Evolutionary conservation across 2,113 vertebrate species (phyloP).

Genomic region (Calypte anna): DNA sequence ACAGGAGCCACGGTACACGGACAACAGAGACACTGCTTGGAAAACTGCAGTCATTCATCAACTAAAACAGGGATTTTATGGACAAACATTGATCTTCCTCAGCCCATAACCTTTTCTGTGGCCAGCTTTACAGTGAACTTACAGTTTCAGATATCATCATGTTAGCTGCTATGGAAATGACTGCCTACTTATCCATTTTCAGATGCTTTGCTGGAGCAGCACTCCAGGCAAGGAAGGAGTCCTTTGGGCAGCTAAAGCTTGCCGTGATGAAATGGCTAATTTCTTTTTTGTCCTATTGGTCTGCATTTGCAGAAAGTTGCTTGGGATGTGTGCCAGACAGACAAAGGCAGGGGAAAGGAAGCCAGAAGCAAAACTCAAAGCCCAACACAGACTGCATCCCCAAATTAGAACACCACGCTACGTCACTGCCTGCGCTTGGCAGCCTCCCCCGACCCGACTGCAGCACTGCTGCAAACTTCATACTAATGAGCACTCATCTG

Average conservation of each 20-base stretch:
- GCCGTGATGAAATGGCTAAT: not conserved
- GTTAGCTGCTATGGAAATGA: not conserved
- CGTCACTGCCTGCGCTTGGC: not conserved
- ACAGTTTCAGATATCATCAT: not conserved
- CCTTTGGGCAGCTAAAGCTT: not conserved
- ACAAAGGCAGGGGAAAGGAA: constrained; percentile 27
- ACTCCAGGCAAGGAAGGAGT: not conserved
- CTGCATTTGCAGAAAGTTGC: constrained; percentile 44
- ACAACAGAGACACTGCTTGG: not conserved
- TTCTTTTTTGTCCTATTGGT: constrained; percentile 23
- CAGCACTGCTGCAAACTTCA: not conserved
- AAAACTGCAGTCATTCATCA: not conserved
- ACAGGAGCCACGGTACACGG: not conserved
- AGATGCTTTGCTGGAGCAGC: not conserved
- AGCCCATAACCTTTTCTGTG: not conserved
- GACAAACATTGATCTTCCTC: not conserved
- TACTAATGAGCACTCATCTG: not conserved
- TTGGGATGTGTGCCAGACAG: not conserved
- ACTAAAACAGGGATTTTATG: not conserved
- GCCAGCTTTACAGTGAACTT: not conserved
- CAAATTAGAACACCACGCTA: not conserved
- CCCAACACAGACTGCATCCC: not conserved
- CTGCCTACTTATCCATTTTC: not conserved
- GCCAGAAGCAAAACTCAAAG: constrained; percentile 39
- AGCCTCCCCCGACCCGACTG: not conserved